Percentiles rank a stretch among this genome's conserved stretches.
phyloP scores from a whole-genome alignment of 2,113 vertebrate genomes.

The Larimichthys crocea region DNA sequence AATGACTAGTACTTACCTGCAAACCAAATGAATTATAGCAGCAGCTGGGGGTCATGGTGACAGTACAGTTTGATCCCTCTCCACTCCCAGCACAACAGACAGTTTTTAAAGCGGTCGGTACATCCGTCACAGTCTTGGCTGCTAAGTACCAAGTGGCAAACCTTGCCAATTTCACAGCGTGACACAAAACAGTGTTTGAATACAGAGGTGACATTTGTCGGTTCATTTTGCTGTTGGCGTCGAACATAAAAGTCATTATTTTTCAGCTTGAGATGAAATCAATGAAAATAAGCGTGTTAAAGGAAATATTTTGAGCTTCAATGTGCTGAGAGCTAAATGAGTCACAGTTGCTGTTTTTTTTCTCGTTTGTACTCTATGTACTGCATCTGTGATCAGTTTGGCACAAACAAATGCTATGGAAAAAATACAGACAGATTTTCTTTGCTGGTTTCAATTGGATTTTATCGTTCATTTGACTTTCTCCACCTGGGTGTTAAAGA shows the following conservation, averaged over 20 bases:
- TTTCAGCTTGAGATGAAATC: background rate
- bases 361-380: background rate
- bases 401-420: background rate
- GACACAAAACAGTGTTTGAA: background rate
- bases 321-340: background rate
- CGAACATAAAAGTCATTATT: background rate
- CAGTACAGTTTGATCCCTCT: slow-evolving; percentile 11
- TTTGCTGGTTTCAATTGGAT: background rate
- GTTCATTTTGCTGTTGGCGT: background rate
- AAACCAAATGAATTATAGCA: background rate
- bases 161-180: background rate
- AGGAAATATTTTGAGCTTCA: background rate
- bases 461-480: background rate
- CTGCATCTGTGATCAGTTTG: too few species aligned
- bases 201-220: background rate
- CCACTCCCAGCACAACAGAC: background rate
- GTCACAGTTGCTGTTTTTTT: background rate
- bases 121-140: background rate
- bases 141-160: background rate
- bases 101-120: background rate
- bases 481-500: background rate
- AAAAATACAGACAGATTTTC: background rate
- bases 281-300: background rate
- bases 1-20: background rate
- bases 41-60: slow-evolving; percentile 26